phyloP scores from a whole-genome alignment of 1,140 invertebrate genomes.

The Paraescarpia echinospica region DNA sequence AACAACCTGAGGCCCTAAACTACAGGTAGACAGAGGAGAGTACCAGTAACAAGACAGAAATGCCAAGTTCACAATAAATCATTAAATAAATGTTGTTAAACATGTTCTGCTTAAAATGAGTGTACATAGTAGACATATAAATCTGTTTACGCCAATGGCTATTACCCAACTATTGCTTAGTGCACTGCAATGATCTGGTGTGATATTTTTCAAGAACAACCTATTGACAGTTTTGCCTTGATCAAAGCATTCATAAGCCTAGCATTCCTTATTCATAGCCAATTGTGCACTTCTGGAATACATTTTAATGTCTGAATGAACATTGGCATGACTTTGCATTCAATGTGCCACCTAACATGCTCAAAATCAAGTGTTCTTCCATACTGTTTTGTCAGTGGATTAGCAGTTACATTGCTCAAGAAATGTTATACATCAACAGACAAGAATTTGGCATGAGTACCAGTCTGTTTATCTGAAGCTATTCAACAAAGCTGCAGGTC shows the following conservation, averaged over 20 bases:
- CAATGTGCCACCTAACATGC: background rate
- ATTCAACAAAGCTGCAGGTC: background rate
- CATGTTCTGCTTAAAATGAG: no score
- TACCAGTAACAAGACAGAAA: no score
- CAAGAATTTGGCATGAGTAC: background rate
- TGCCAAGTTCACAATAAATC: no score
- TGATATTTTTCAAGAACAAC: background rate
- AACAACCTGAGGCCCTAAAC: no score
- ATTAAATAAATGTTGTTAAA: no score
- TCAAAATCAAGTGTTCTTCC: background rate
- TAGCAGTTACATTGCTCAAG: background rate
- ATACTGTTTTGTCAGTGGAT: background rate
- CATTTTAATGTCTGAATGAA: background rate
- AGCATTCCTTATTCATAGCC: background rate
- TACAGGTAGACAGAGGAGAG: no score
- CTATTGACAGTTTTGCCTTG: background rate
- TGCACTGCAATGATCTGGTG: background rate
- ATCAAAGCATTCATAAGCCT: background rate
- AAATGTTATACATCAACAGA: background rate
- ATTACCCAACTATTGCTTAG: background rate
- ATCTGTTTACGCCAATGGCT: background rate
- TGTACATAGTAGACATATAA: background rate
- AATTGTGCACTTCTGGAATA: background rate
- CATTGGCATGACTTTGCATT: background rate
- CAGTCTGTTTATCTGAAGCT: background rate